phyloP scores from a whole-genome alignment of 2,797 vertebrate species.

The Galagoides demidoff region DNA sequence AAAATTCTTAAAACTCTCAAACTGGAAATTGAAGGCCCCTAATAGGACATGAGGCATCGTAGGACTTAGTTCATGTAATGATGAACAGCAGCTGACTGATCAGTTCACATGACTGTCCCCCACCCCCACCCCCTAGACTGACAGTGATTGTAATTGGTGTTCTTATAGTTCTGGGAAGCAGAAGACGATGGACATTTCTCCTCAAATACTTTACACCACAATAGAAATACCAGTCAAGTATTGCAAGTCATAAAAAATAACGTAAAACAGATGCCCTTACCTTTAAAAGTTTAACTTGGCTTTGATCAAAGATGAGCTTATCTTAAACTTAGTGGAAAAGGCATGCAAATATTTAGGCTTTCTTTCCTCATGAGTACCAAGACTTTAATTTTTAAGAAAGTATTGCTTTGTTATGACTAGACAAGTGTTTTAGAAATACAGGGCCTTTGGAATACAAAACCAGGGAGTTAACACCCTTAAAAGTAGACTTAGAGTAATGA shows the following conservation, averaged over 20 bases:
- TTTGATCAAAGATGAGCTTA: slow-evolving; percentile 77
- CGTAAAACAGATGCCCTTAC: slow-evolving; percentile 84
- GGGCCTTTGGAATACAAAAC: neutral
- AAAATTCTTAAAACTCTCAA: slow-evolving; percentile 55
- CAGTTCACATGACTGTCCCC: slow-evolving; percentile 76
- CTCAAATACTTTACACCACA: slow-evolving; percentile 71
- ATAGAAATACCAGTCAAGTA: slow-evolving; percentile 80
- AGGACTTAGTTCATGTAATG: neutral
- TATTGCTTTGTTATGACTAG: slow-evolving; percentile 8
- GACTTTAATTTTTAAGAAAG: neutral
- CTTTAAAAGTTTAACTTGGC: slow-evolving; percentile 81
- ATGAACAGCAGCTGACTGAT: slow-evolving; percentile 68
- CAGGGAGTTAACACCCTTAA: neutral
- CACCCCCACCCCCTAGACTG: slow-evolving; percentile 59
- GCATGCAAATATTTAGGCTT: slow-evolving; percentile 54
- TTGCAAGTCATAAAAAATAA: slow-evolving; percentile 82
- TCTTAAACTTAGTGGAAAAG: slow-evolving; percentile 43
- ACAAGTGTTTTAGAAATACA: neutral
- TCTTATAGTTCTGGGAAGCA: slow-evolving; percentile 73
- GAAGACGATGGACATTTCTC: slow-evolving; percentile 41
- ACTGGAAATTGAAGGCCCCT: slow-evolving; percentile 45
- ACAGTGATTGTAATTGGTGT: neutral
- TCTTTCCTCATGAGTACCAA: slow-evolving; percentile 45
- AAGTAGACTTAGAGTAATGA: neutral
- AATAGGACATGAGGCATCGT: slow-evolving; percentile 43